Evolutionary conservation across 2,113 vertebrate genomes (phyloP), one percentile per base, ranked within the genome.

Genomic region (Rhabdornis inornatus): DNA sequence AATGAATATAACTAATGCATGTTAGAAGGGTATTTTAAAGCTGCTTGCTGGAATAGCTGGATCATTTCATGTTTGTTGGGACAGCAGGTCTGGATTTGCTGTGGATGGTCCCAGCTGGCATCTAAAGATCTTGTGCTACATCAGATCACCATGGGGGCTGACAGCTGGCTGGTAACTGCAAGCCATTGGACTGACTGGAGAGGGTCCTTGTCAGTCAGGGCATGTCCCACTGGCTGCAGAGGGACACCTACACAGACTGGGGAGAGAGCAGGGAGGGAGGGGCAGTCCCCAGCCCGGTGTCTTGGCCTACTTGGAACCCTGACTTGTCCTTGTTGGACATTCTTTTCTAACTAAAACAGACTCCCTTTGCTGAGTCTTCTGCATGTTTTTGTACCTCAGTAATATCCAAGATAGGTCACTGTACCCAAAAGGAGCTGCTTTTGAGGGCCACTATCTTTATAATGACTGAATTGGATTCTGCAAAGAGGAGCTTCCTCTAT

Each of bases 11-110:
- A 45, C 60, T 83, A 44, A 31, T 81, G 55, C 52, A 45, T 83
- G 81, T 89, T 78, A 89, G 87, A 94, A 79, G 44, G 25, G 15
- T 28, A 7, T 76, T 79, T 87, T 74, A 83, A 88, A 90, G 37
- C 35, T n/a, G 24, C 18, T 85, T 12, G 27, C 50, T 88, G 68
- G 40, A 94, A 66, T 52, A 91, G 59, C 63, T 80, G 68, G 30
- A n/a, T 59, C 17, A 15, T 57, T 89, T 85, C 68, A 50, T 19
- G 39, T 68, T 76, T 87, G n/a, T 69, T 7, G 2, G 60, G 35
- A 14, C n/a, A 78, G 64, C 28, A 65, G 37, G 31, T 79, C 40
- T 76, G 0, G 0, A 17, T 66, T 85, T 78, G 59, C 42, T 77
- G 24, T 35, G 59, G 30, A 22, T 90, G 33, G 11, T 63, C 53